A percentile compares a stretch with the other conserved stretches of the same genome.
phyloP scores from a whole-genome alignment of 2,113 vertebrate species.

The Syngnathus floridae region DNA sequence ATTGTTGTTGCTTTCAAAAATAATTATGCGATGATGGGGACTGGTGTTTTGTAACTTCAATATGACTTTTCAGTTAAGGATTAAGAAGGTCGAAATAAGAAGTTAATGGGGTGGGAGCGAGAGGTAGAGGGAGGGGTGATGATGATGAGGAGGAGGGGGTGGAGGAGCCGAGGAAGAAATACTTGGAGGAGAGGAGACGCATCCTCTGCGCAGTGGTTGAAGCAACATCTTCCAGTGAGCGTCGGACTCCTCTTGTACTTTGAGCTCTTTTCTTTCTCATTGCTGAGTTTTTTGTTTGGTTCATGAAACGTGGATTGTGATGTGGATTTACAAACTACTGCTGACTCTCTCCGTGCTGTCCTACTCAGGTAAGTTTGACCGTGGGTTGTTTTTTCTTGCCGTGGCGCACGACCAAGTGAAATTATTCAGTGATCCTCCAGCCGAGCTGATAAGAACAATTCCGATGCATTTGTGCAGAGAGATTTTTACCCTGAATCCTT shows the following conservation, averaged over 20 bases:
- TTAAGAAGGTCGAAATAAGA: slow-evolving; percentile 1
- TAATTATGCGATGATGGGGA: background rate
- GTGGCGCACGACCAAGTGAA: background rate
- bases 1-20: background rate
- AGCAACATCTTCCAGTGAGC: slow-evolving; percentile 45
- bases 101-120: background rate
- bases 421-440: background rate
- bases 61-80: background rate
- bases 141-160: slow-evolving; percentile 1
- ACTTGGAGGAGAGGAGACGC: slow-evolving; percentile 61
- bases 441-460: background rate
- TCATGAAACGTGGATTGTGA: slow-evolving; percentile 7
- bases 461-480: background rate
- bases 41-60: background rate
- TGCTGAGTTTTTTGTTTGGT: background rate
- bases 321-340: slow-evolving; percentile 61
- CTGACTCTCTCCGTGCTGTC: slow-evolving; percentile 48
- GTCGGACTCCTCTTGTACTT: slow-evolving; percentile 5
- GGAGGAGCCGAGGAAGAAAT: slow-evolving; percentile 23
- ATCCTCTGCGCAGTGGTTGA: slow-evolving; percentile 60
- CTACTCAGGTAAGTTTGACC: slow-evolving; percentile 55
- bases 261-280: background rate
- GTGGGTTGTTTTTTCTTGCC: background rate
- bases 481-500: too few relatives aligned
- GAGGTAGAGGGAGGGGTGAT: slow-evolving; percentile 3